Base-by-base conservation (phyloP, 2,888 invertebrate genomes). In the Galerucella nymphaeae region DNA sequence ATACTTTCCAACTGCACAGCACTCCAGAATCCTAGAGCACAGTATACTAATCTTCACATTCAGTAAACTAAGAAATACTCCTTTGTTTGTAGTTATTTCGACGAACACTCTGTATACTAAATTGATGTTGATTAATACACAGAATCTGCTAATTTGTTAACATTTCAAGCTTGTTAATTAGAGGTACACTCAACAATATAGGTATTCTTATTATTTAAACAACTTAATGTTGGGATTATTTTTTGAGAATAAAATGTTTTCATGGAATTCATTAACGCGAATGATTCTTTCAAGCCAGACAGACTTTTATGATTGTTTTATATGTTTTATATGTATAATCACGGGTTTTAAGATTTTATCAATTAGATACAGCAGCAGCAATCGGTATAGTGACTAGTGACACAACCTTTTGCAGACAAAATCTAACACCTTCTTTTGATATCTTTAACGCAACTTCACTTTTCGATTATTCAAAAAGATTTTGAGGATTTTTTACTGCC, bases 281-380 rank as follows among this genome's bases (percentile, higher is more conserved):
- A 16, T 18, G 53, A 9, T 53, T 53, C 18, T 18, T 16, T 18
- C 18, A 53, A 16, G 10, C 10, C 18, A 48, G n/a, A n/a, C 48
- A 14, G 5, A 48, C 5, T n/a, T 48, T 48, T 48, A 48, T 48
- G 48, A 48, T 48, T 48, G 48, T 48, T 48, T 48, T 48, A 16
- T 48, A 48, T n/a, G n/a, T n/a, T n/a, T n/a, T n/a, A n/a, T n/a
- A 4, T 23, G 23, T 23, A 23, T 62, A 69, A 57, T 62, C n/a
- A 62, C 42, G 42, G 30, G 30, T 38, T 38, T 38, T 38, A 8
- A 38, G 30, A 38, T 38, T 38, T 9, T 38, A 38, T 38, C 9
- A 8, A 38, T 5, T 9, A 38, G 30, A 38, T 38, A 38, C 30
- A 8, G 8, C 9, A 38, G 30, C 30, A 38, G 30, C 8, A 38